phyloP scores from a whole-genome alignment of 2,888 invertebrate genomes.

The Coleophora deauratella region DNA sequence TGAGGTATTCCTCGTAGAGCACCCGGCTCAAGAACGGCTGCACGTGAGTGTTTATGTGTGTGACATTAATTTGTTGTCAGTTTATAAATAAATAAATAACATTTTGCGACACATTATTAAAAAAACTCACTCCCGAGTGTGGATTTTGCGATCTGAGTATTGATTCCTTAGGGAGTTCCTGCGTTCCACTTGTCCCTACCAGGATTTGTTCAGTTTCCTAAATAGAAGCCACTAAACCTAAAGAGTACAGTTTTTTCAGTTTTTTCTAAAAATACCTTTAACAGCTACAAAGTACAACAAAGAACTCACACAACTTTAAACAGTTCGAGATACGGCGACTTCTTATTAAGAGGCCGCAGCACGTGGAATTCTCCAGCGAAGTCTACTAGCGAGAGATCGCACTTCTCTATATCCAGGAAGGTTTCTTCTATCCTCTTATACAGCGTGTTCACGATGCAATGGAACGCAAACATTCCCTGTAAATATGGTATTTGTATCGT shows the following conservation, averaged over 20 bases:
- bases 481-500: too few relatives aligned
- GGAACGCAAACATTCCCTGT: constrained; percentile 66
- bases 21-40: too few relatives aligned
- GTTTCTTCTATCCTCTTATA: constrained; percentile 69
- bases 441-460: constrained; percentile 56
- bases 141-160: too few relatives aligned
- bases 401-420: constrained; percentile 73
- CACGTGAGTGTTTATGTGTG: neutral
- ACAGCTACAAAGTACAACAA: too few relatives aligned
- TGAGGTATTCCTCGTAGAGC: neutral
- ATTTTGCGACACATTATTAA: neutral
- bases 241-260: too few relatives aligned
- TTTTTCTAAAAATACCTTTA: too few relatives aligned
- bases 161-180: neutral
- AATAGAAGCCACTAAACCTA: neutral
- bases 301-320: constrained; percentile 44
- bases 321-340: constrained; percentile 50
- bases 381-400: constrained; percentile 68
- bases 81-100: neutral
- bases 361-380: constrained; percentile 37
- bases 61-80: neutral
- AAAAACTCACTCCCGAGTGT: too few relatives aligned
- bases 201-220: neutral
- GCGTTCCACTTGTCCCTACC: neutral
- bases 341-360: constrained; percentile 41